These are phyloP conservation scores for Tachyglossus aculeatus DNA, from an alignment of 2,797 vertebrate species.

Conservation along the genomic window DNA sequence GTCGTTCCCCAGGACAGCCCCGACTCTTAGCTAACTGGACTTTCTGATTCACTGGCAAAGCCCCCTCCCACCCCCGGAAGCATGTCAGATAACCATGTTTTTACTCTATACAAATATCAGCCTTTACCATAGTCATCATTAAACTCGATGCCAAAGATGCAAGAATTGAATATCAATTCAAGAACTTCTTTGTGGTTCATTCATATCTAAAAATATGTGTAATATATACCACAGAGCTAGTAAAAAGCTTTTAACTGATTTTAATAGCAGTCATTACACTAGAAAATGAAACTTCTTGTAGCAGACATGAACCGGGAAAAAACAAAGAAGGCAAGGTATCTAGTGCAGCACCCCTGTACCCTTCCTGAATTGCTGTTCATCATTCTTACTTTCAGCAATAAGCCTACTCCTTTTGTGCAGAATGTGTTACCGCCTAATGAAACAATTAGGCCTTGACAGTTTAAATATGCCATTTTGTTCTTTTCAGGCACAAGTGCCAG, in stretches of 20 bases:
- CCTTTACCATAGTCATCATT: slow-evolving; percentile 49
- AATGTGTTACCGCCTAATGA: slow-evolving; percentile 74
- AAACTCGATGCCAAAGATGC: slow-evolving; percentile 44
- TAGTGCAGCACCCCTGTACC: slow-evolving; percentile 52
- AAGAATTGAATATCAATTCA: slow-evolving; percentile 38
- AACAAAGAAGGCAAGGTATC: slow-evolving; percentile 63
- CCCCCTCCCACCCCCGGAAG: no score
- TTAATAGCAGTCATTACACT: slow-evolving; percentile 68
- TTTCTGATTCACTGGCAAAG: no score
- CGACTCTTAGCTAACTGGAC: no score
- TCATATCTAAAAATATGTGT: slow-evolving; percentile 61
- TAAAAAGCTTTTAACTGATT: slow-evolving; percentile 64
- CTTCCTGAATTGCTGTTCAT: slow-evolving; percentile 64
- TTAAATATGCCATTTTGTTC: slow-evolving; percentile 73
- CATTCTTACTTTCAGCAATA: slow-evolving; percentile 71
- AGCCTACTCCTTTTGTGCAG: slow-evolving; percentile 64
- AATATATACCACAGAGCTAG: slow-evolving; percentile 29
- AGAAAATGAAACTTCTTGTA: slow-evolving; percentile 66
- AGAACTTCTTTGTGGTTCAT: slow-evolving; percentile 37
- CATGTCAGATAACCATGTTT: no score
- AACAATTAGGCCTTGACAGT: slow-evolving; percentile 76
- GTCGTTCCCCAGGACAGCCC: no score
- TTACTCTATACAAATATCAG: slow-evolving; percentile 50
- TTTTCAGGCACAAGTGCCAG: slow-evolving; percentile 72
- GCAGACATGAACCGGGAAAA: slow-evolving; percentile 65